Base-by-base conservation (phyloP, 2,888 invertebrate genomes). In the Tubulanus polymorphus region DNA sequence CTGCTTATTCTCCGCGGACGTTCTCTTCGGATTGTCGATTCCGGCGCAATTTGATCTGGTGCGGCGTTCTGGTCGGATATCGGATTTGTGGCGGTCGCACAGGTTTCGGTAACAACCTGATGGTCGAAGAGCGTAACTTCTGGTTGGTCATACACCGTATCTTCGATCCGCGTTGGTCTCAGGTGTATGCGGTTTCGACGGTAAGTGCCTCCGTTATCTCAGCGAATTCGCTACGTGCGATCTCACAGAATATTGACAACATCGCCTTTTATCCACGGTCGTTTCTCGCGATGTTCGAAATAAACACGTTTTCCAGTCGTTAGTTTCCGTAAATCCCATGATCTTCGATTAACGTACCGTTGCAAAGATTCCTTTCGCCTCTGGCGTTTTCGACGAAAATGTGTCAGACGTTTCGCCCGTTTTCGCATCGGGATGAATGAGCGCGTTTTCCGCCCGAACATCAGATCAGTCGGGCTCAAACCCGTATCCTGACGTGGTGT, bases 231-330 rank as follows among this genome's bases (percentile, higher is more conserved):
- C 10, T 32, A 32, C 10, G 35, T 32, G 35, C 35, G 35, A 12
- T 32, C 35, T 12, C 35, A 10, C 10, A 32, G 35, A 12, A 32
- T 32, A 32, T 32, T n/a, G 10, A n/a, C n/a, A 12, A 32, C 35
- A 12, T 32, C n/a, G 10, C 35, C 35, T 12, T 12, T 10, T 12
- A 32, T 32, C 35, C 35, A 32, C 46, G 35, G 35, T 47, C 18
- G 10, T 28, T 28, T 12, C 45, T 46, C 25, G 30, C 53, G 53
- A 26, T 61, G 58, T 53, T 54, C 51, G 37, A 61, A 59, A 47
- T 56, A 61, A 10, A 59, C 56, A 48, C 47, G 27, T 18, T 62
- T 48, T 29, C 51, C 49, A 5, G 20, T 37, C 23, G 53, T 32
- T 15, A 62, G 46, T 30, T 47, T 53, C 15, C 54, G 59, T 6